Base-by-base conservation (phyloP, 1,140 invertebrate genomes). In the Atta texana region DNA sequence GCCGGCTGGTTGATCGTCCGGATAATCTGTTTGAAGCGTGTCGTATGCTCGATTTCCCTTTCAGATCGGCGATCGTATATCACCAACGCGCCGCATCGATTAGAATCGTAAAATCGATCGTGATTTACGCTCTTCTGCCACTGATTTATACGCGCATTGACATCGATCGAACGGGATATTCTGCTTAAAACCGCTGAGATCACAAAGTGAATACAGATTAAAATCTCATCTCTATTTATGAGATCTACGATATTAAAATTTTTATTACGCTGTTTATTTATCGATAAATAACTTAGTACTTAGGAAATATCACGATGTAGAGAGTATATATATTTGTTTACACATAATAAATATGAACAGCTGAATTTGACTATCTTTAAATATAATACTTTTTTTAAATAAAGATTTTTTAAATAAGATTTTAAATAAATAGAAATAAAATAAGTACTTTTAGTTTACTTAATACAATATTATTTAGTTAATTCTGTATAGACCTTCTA, bases 1-100 rank as follows among this genome's bases (percentile, higher is more conserved):
- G 85, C 84, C 31, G 59, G 59, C 51, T 89, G 68, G 82, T 21
- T 57, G 88, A 87, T 89, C 77, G 88, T 89, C 88, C 88, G 80
- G 18, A 57, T 89, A 89, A 90, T 90, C 88, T 69, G 88, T 90
- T 89, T 78, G 84, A 66, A 82, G 88, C 88, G 88, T 90, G 88
- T 90, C 84, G 88, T 86, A 89, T 88, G 84, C 68, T 90, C 88
- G 88, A 90, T 90, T 90, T 90, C 88, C 88, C 88, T 90, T 87
- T 89, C 88, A 87, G 88, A 90, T 90, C 72, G 77, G 76, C 64
- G 84, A 89, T 89, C 88, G 88, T 89, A 89, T 86, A 89, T 89
- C 88, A 76, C 63, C 12, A 24, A 18, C 53, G 21, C 44, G 53
- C 16, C 57, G 75, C 87, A 85, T 69, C 49, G 88, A 87, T 89